Conservation (phyloP, 2,113 vertebrate genomes). For the Phocoena sinus region DNA sequence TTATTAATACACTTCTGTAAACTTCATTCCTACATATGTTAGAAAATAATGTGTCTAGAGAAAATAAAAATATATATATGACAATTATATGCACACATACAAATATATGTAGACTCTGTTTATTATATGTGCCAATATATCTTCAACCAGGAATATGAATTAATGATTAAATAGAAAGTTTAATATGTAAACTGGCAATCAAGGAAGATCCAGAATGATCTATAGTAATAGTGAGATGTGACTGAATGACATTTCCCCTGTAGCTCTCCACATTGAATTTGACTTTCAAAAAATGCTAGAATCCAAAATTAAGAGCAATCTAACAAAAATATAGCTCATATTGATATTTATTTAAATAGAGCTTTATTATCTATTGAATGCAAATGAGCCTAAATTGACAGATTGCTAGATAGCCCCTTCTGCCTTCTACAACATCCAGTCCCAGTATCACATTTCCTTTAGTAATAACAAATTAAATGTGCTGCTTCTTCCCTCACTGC, state of each 20-base stretch:
- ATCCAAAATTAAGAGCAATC: neutral
- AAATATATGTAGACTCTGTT: neutral
- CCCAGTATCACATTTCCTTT: neutral
- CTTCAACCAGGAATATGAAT: neutral
- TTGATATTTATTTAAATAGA: constrained; percentile 2
- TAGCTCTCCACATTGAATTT: neutral
- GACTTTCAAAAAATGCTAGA: neutral
- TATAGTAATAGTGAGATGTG: neutral
- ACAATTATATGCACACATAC: neutral
- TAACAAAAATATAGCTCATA: neutral
- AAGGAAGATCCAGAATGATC: neutral
- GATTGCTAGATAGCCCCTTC: neutral
- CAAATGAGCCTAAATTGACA: neutral
- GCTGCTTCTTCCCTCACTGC: neutral
- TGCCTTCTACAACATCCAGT: neutral
- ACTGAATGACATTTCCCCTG: neutral
- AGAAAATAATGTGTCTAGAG: neutral
- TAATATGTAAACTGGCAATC: neutral
- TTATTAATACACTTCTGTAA: neutral
- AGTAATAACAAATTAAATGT: constrained; percentile 32
- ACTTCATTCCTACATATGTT: neutral
- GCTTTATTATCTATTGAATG: neutral
- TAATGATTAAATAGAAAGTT: neutral
- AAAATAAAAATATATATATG: neutral
- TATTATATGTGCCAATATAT: neutral